Evolutionary conservation across 2,797 vertebrate genomes (phyloP).

Genomic region (Podarcis lilfordi): DNA sequence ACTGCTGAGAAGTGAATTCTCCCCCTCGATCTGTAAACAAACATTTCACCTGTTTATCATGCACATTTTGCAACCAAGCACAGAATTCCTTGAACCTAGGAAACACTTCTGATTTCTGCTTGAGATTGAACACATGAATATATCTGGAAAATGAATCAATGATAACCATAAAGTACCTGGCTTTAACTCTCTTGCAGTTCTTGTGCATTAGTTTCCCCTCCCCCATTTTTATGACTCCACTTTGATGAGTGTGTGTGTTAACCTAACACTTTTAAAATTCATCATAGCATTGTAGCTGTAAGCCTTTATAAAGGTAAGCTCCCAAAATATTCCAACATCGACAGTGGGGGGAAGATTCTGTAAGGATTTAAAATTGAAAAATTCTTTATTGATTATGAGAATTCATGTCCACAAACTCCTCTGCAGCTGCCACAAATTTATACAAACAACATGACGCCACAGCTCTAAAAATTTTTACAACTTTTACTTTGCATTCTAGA

Average conservation of each 20-base stretch:
- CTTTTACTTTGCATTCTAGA: neutral
- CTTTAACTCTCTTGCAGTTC: too few species aligned
- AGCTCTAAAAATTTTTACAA: neutral
- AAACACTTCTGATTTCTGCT: too few species aligned
- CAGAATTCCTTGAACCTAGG: too few species aligned
- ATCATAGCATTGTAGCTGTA: neutral
- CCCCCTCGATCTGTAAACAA: too few species aligned
- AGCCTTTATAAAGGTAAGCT: neutral
- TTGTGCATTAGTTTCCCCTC: neutral
- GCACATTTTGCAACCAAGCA: too few species aligned
- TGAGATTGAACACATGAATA: too few species aligned
- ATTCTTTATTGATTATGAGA: conserved; percentile 13
- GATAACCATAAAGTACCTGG: too few species aligned
- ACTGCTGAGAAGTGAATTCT: too few species aligned
- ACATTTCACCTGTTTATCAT: too few species aligned
- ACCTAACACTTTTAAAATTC: neutral
- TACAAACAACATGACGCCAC: neutral
- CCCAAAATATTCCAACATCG: neutral
- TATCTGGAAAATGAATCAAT: too few species aligned
- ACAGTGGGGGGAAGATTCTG: neutral
- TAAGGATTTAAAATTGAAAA: conserved; percentile 10
- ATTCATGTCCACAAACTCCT: neutral
- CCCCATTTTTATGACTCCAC: neutral
- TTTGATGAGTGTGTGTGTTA: neutral
- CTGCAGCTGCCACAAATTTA: neutral